phyloP scores from a whole-genome alignment of 2,113 vertebrate species.

The Excalfactoria chinensis region DNA sequence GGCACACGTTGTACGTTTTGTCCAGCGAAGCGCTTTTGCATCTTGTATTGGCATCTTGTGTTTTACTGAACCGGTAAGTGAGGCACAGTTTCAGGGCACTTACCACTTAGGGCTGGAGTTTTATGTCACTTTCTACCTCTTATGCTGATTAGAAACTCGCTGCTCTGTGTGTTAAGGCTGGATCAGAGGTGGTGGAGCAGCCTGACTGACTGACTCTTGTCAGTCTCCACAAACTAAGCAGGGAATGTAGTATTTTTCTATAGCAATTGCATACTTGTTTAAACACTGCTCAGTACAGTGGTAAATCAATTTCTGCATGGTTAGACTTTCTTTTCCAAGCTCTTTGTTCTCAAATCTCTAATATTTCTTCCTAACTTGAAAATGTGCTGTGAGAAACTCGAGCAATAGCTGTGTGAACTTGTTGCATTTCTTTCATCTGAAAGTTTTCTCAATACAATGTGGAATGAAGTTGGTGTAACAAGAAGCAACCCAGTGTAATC shows the following conservation, averaged over 20 bases:
- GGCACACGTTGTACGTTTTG: neutral
- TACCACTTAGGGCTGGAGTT: neutral
- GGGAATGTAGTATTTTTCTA: neutral
- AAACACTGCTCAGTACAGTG: neutral
- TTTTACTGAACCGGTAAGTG: neutral
- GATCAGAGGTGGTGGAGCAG: neutral
- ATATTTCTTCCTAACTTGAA: neutral
- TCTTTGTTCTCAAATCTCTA: neutral
- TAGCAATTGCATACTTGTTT: neutral
- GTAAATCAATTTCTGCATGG: neutral
- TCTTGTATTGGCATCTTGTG: neutral
- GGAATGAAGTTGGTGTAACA: neutral
- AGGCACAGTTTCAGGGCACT: neutral
- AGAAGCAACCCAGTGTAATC: neutral
- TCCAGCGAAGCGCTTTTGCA: neutral
- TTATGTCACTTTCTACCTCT: neutral
- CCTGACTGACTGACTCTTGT: no score
- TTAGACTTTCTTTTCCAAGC: neutral
- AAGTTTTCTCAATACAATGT: neutral
- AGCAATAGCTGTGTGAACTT: neutral
- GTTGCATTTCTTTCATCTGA: conserved; percentile 22
- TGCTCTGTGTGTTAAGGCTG: neutral
- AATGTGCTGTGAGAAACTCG: neutral
- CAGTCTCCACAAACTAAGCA: neutral
- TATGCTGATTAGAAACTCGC: neutral